Evolutionary conservation across 1,140 invertebrate species (phyloP).

Genomic region (Ostrea denselamellosa): DNA sequence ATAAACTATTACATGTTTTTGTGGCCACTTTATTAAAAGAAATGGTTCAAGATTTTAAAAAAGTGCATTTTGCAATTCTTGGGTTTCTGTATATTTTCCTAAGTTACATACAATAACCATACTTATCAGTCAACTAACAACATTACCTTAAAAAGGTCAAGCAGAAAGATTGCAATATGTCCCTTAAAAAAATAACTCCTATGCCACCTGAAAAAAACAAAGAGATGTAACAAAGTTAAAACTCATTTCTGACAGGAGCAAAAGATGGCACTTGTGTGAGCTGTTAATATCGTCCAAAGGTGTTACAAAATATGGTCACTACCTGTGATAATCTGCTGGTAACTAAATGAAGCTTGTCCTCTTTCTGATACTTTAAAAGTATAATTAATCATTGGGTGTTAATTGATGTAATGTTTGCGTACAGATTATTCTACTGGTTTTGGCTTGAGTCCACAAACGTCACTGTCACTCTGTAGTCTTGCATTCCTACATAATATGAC

Average conservation of each 20-base stretch:
- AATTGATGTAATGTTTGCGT: conserved; percentile 9
- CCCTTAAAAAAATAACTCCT: background rate
- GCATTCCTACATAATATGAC: background rate
- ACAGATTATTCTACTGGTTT: background rate
- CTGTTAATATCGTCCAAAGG: background rate
- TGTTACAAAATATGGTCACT: background rate
- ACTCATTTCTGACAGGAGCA: background rate
- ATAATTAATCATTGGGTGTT: conserved; percentile 21
- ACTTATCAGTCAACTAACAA: too few relatives aligned
- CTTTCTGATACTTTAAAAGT: background rate
- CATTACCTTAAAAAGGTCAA: conserved; percentile 5
- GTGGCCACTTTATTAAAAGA: too few relatives aligned
- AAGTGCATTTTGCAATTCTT: too few relatives aligned
- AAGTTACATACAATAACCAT: too few relatives aligned
- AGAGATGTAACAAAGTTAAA: conserved; percentile 21
- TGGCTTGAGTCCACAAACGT: conserved; percentile 12
- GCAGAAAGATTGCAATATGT: background rate
- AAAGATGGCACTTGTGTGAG: background rate
- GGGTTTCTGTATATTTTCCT: too few relatives aligned
- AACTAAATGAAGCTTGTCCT: background rate
- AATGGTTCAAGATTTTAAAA: too few relatives aligned
- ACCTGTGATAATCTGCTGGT: background rate
- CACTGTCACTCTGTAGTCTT: background rate
- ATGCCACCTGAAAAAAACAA: background rate
- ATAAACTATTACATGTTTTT: background rate